These are phyloP conservation scores for Stenurella melanura DNA, from an alignment of 2,888 invertebrate genomes.

Conservation along the genomic window DNA sequence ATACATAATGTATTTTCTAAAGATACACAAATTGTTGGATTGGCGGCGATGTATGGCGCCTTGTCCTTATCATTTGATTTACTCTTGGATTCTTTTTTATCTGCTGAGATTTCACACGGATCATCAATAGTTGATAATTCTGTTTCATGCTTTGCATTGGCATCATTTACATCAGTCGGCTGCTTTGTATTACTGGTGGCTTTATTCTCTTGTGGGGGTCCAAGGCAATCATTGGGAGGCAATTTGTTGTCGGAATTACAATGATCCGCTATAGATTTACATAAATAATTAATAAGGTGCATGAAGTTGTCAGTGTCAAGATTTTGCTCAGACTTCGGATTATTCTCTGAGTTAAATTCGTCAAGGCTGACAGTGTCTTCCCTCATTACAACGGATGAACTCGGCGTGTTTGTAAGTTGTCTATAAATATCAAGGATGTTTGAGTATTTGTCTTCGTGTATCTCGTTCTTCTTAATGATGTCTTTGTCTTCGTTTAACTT, in stretches of 20 bases:
- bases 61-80: not conserved
- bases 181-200: not conserved
- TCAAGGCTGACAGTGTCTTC: not conserved
- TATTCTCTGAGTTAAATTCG: not conserved
- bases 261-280: constrained; percentile 29
- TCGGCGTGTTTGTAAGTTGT: not conserved
- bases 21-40: not conserved
- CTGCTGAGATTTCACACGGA: not conserved
- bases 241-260: constrained; percentile 15
- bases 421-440: not conserved
- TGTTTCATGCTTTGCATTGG: not conserved
- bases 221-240: not conserved
- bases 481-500: not conserved
- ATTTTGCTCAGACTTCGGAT: not conserved
- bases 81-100: not conserved
- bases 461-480: not conserved
- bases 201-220: not conserved
- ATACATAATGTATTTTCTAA: not conserved
- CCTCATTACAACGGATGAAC: constrained; percentile 17
- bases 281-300: constrained; percentile 37
- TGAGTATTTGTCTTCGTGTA: not conserved
- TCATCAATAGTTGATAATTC: not conserved
- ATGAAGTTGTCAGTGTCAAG: constrained; percentile 30
- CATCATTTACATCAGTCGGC: not conserved
- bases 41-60: not conserved